Evolutionary conservation across 2,113 vertebrate species (phyloP), one percentile per base, ranked within the genome.

Genomic region (Phycodurus eques): DNA sequence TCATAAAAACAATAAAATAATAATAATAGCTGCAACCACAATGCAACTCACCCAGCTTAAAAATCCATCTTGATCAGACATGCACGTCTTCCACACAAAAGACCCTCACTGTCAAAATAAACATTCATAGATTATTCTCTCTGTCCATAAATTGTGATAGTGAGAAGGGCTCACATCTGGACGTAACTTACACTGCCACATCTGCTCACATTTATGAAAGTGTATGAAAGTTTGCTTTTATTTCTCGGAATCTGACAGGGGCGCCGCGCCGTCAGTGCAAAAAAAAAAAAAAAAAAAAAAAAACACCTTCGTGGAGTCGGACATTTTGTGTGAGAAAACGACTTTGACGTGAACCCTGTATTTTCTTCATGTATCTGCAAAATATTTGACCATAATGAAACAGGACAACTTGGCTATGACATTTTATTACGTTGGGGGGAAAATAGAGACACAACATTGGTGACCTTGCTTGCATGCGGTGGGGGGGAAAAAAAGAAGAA

Each of bases 161-260:
- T 79, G 81, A 83, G 78, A 87, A 85, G 79, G 56, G 73, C 73
- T 62, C 61, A 67, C 73, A 60, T 27, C 2, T 65, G 72, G 87
- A 83, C 82, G 77, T 62, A 71, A 80, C 78, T 78, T 85, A 87
- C 85, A 86, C 85, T 71, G 59, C 75, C 0, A 7, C 73, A 63
- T 65, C 74, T 49, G 76, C 70, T 87, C 79, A 81, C 82, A 86
- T 87, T 88, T 76, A 90, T 88, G 79, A 77, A 81, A 84, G 87
- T 87, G 75, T 84, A 87, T 87, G 78, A 88, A 87, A 83, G 79
- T 88, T 83, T 90, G 81, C 87, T 87, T 85, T 88, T 83, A 85
- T 47, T 78, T 64, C 78, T 85, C 74, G 79, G 80, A 86, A 76
- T 84, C 74, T 66, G 87, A 81, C 79, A 76, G 87, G 80, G 71